phyloP scores from a whole-genome alignment of 2,113 vertebrate species.

The Arizona elegans region DNA sequence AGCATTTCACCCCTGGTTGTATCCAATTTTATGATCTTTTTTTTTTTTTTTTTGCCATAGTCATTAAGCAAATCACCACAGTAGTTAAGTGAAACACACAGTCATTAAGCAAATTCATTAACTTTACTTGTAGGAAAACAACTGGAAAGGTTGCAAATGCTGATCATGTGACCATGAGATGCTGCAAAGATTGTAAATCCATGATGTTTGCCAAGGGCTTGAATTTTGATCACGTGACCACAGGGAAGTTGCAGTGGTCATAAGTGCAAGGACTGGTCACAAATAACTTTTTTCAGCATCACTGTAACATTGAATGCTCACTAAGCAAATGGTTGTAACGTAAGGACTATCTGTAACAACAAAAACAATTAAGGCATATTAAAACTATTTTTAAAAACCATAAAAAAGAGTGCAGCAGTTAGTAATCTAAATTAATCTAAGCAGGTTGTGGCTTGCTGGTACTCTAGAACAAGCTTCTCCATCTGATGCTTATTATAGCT shows the following conservation, averaged over 20 bases:
- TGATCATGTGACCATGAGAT: background rate
- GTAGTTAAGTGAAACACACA: background rate
- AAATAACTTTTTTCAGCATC: background rate
- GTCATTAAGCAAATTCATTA: background rate
- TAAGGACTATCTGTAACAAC: background rate
- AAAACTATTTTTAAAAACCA: background rate
- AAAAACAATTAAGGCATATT: background rate
- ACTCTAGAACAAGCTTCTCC: background rate
- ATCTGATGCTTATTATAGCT: background rate
- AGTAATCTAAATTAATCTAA: constrained; percentile 1
- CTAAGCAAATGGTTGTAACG: background rate
- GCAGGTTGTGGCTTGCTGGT: background rate
- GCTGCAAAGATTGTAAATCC: background rate
- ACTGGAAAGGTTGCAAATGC: background rate
- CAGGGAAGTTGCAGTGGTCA: background rate
- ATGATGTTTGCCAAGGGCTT: background rate
- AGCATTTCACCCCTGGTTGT: too few species aligned
- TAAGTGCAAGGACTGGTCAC: background rate
- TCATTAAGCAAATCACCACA: background rate
- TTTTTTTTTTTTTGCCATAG: background rate
- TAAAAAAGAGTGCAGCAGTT: background rate
- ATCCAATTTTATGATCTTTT: background rate
- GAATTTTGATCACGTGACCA: background rate
- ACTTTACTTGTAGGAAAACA: background rate
- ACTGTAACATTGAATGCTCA: background rate